Evolutionary conservation across 1,140 invertebrate species (phyloP), one percentile per base, ranked within the genome.

Genomic region (Pseudomyrmex sp.): DNA sequence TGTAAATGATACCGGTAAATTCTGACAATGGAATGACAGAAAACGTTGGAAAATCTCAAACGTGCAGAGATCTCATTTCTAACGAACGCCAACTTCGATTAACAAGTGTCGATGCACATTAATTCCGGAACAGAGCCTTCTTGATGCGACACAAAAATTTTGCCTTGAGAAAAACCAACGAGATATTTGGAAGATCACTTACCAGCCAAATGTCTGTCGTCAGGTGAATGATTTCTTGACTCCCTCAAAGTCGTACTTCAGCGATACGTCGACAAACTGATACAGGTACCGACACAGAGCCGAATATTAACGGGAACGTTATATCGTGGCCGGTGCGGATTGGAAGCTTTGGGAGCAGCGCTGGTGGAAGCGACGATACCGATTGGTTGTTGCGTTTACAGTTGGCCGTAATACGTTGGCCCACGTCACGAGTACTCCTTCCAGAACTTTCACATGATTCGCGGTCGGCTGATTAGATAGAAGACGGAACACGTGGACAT

Each of bases 241-340:
- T 1, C 58, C 2, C 18, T 8, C 10, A 18, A 50, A 15, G 59
- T n/a, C 1, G 35, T 74, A 65, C 48, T 13, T 20, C n/a, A 80
- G 59, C 54, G 76, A 66, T 61, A 35, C 58, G 61, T 35, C 54
- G 66, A 72, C 46, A 61, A 35, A 80, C 76, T 80, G 44, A 70
- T 58, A 46, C 35, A 54, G 20, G 2, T n/a, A 26, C 20, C 54
- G 54, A 35, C 20, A 48, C 66, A 44, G 4, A 23, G 23, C 66
- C 76, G 54, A 56, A 80, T 80, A 80, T 80, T 80, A 80, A 80
- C 66, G 66, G 66, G 76, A 80, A 10, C 46, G 44, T 35, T 79
- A 50, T 44, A 23, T 80, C 76, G 76, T 80, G 76, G 66, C 66
- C 66, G 44, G 13, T 8, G n/a, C 66, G 2, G 66, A 80, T 80